Conservation (phyloP, 1,140 invertebrate genomes). For the Drosophila auraria region DNA sequence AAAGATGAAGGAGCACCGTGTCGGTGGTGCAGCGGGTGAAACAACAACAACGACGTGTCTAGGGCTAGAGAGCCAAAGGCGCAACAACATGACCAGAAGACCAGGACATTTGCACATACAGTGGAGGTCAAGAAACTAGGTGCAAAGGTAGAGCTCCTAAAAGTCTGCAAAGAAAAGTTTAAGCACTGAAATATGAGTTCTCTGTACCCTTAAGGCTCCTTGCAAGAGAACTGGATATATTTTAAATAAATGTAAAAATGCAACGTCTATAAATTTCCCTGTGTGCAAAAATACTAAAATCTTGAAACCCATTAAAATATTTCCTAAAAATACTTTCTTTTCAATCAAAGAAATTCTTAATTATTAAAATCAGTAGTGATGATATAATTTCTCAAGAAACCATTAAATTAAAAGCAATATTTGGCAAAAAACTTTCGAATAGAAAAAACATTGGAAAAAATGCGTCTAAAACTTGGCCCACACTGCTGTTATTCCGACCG, state of each 20-base stretch:
- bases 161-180: background rate
- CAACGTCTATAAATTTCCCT: too few species aligned
- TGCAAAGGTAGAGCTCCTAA: background rate
- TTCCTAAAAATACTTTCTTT: too few species aligned
- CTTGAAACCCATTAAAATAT: too few species aligned
- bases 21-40: slow-evolving; percentile 21
- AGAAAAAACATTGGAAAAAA: slow-evolving; percentile 8
- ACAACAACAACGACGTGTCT: slow-evolving; percentile 54
- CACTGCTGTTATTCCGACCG: slow-evolving; percentile 28
- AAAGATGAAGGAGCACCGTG: slow-evolving; percentile 30
- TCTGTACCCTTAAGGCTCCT: too few species aligned
- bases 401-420: slow-evolving; percentile 20
- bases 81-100: slow-evolving; percentile 65
- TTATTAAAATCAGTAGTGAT: background rate
- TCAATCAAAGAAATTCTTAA: too few species aligned
- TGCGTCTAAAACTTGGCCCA: slow-evolving; percentile 12
- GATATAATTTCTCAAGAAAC: background rate
- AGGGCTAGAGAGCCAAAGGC: slow-evolving; percentile 65
- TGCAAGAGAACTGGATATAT: too few species aligned
- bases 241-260: too few species aligned
- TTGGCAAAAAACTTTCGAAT: slow-evolving; percentile 4
- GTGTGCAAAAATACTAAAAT: too few species aligned
- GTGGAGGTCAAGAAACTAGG: slow-evolving; percentile 3
- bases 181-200: background rate
- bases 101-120: slow-evolving; percentile 43